phyloP scores from a whole-genome alignment of 2,797 vertebrate species.

The Coregonus suidteri region DNA sequence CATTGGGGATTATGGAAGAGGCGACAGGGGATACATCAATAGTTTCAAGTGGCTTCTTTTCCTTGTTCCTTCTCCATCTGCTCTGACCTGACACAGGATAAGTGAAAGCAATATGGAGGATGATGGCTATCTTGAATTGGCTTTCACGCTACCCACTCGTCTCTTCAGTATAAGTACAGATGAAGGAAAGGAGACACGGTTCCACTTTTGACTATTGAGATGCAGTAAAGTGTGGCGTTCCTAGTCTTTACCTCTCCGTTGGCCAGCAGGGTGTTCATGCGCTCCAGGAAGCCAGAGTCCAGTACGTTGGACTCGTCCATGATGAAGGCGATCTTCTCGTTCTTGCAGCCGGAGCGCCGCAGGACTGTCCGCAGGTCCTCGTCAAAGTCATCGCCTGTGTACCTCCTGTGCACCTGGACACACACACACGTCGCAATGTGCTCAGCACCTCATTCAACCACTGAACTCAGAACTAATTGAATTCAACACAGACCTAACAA shows the following conservation, averaged over 20 bases:
- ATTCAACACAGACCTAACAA: too few relatives aligned
- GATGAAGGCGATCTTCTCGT: conserved; percentile 99
- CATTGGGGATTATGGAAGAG: too few relatives aligned
- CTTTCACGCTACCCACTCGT: too few relatives aligned
- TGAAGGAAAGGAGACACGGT: not conserved
- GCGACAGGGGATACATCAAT: too few relatives aligned
- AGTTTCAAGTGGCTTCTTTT: too few relatives aligned
- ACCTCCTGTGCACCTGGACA: conserved; percentile 93
- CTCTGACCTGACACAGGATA: too few relatives aligned
- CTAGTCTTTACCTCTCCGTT: conserved; percentile 89
- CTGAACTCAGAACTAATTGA: not conserved
- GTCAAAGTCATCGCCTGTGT: conserved; percentile 98
- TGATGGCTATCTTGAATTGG: too few relatives aligned
- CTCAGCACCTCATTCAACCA: not conserved
- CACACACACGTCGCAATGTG: not conserved
- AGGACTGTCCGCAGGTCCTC: conserved; percentile 94
- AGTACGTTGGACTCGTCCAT: conserved; percentile 99
- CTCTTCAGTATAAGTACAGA: too few relatives aligned
- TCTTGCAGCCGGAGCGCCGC: conserved; percentile 96
- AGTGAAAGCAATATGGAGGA: too few relatives aligned
- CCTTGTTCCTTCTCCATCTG: too few relatives aligned
- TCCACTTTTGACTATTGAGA: not conserved
- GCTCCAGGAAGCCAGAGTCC: conserved; percentile 97
- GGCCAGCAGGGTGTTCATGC: conserved; percentile 96
- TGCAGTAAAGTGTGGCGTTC: not conserved